Evolutionary conservation across 2,797 vertebrate species (phyloP).

Genomic region (Helicolenus hilgendorfi): DNA sequence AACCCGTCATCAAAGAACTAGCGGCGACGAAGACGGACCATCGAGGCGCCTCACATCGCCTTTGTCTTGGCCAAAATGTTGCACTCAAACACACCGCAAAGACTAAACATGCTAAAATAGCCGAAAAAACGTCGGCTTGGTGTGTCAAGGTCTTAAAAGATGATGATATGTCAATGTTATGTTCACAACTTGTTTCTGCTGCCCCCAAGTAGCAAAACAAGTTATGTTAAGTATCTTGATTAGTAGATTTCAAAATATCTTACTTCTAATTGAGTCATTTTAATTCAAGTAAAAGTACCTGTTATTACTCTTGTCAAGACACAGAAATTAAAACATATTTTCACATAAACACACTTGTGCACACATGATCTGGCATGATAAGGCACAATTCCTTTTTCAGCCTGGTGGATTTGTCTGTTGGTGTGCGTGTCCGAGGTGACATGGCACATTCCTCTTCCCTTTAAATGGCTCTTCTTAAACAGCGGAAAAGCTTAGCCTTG

Average conservation of each 20-base stretch:
- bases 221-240: not conserved
- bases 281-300: not conserved
- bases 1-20: too few relatives aligned
- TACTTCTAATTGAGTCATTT: not conserved
- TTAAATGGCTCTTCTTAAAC: slow-evolving; percentile 51
- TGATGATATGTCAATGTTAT: not conserved
- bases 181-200: not conserved
- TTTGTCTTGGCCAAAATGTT: too few relatives aligned
- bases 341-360: not conserved
- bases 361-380: not conserved
- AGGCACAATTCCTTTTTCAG: slow-evolving; percentile 32
- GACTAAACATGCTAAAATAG: too few relatives aligned
- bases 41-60: too few relatives aligned
- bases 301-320: not conserved
- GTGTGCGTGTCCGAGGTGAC: slow-evolving; percentile 25
- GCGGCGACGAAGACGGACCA: too few relatives aligned
- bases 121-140: too few relatives aligned
- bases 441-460: slow-evolving; percentile 28
- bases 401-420: not conserved
- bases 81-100: too few relatives aligned
- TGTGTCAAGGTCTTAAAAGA: too few relatives aligned
- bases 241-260: not conserved
- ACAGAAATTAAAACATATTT: not conserved
- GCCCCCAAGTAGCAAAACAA: not conserved
- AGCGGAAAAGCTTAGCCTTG: slow-evolving; percentile 57